Evolutionary conservation across 2,888 invertebrate genomes (phyloP).

Genomic region (Stenchaetothrips biformis): DNA sequence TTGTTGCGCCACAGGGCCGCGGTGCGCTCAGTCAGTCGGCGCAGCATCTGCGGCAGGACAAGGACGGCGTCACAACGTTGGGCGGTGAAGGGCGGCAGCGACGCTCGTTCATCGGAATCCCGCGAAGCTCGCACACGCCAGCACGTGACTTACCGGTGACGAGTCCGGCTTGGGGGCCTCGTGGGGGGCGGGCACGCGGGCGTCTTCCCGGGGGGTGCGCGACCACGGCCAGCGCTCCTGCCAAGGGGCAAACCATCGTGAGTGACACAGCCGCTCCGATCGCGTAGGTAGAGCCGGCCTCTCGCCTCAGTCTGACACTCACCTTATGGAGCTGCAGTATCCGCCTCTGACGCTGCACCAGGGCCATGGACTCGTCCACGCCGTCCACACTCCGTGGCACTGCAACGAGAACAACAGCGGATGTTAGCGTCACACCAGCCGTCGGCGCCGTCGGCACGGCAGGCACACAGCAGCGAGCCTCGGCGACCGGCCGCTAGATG

Average conservation of each 20-base stretch:
- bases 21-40: constrained; percentile 41
- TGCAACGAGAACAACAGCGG: no score
- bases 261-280: background rate
- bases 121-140: no score
- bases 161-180: background rate
- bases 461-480: no score
- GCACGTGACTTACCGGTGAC: constrained; percentile 1
- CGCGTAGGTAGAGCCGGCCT: background rate
- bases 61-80: no score
- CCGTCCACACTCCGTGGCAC: no score
- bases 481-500: no score
- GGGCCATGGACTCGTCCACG: no score
- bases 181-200: background rate
- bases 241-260: background rate
- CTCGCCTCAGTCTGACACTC: background rate
- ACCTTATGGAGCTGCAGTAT: constrained; percentile 2
- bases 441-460: no score
- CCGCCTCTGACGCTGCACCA: background rate
- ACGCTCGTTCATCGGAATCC: no score
- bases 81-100: background rate
- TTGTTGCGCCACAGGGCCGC: constrained; percentile 42
- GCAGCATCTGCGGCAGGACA: background rate
- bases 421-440: no score
- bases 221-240: constrained; percentile 15
- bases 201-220: background rate